A percentile compares a stretch with the other conserved stretches of the same genome.
Conservation (phyloP, 2,113 vertebrate species). For the Clarias gariepinus region DNA sequence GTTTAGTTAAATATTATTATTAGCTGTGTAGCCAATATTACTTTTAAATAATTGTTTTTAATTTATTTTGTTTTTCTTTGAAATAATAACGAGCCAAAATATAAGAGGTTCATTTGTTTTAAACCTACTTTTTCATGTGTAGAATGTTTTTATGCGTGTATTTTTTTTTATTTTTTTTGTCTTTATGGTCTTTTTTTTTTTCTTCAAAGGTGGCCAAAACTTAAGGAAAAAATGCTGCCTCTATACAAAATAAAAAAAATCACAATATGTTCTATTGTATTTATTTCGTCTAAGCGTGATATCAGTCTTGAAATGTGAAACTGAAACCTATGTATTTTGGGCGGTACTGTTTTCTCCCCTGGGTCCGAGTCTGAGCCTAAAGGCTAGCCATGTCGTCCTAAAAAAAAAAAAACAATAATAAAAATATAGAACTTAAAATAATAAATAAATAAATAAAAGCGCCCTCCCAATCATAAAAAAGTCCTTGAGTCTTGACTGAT, state of each 20-base stretch:
- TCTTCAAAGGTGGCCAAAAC: background rate
- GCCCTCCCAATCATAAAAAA: conserved; percentile 75
- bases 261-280: background rate
- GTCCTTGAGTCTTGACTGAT: conserved; percentile 77
- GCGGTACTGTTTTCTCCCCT: background rate
- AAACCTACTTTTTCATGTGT: background rate
- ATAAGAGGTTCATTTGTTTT: background rate
- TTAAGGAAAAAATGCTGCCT: background rate
- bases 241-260: background rate
- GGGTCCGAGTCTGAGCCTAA: background rate
- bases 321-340: background rate
- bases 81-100: conserved; percentile 39
- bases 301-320: background rate
- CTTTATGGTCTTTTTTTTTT: too few species aligned
- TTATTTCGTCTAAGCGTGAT: background rate
- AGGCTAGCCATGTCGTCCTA: background rate
- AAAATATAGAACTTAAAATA: background rate
- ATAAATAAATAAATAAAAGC: conserved; percentile 22
- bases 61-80: conserved; percentile 12
- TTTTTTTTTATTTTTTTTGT: too few species aligned
- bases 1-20: conserved; percentile 14
- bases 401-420: background rate
- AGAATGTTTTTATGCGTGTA: too few species aligned
- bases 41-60: conserved; percentile 19
- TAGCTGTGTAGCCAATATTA: conserved; percentile 18